These are phyloP conservation scores for Thymelicus acteon DNA, from an alignment of 2,888 invertebrate species.

Conservation along the genomic window DNA sequence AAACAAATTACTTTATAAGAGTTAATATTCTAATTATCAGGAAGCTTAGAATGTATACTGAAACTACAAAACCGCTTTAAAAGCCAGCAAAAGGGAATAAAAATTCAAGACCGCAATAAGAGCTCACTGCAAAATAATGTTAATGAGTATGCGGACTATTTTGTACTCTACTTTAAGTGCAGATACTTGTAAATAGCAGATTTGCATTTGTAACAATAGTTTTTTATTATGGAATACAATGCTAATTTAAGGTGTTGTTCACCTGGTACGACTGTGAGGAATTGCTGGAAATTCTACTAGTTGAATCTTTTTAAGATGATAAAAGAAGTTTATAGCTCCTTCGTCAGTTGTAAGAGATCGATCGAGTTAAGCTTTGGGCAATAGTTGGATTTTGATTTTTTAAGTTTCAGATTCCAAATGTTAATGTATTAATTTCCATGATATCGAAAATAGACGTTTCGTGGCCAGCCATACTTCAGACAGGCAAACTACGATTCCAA, in stretches of 20 bases:
- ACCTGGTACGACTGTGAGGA: not conserved
- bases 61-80: conserved; percentile 28
- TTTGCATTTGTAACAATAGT: conserved; percentile 34
- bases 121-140: conserved; percentile 37
- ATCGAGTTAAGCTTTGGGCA: no score
- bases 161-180: conserved; percentile 35
- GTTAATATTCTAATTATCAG: conserved; percentile 20
- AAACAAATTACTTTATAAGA: not conserved
- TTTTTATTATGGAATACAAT: conserved; percentile 13
- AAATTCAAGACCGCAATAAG: conserved; percentile 38
- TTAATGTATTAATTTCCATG: no score
- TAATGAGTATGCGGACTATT: conserved; percentile 38
- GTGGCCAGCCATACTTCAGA: no score
- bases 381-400: no score
- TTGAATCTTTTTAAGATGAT: no score
- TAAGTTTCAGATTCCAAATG: no score
- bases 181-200: conserved; percentile 37
- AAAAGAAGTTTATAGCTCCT: no score
- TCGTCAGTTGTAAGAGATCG: no score
- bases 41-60: conserved; percentile 19
- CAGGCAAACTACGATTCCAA: no score
- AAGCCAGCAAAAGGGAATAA: conserved; percentile 35
- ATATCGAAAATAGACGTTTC: no score
- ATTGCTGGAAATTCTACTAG: not conserved
- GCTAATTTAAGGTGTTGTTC: not conserved